Evolutionary conservation across 1,140 invertebrate genomes (phyloP).

Genomic region (Helicoverpa armigera): DNA sequence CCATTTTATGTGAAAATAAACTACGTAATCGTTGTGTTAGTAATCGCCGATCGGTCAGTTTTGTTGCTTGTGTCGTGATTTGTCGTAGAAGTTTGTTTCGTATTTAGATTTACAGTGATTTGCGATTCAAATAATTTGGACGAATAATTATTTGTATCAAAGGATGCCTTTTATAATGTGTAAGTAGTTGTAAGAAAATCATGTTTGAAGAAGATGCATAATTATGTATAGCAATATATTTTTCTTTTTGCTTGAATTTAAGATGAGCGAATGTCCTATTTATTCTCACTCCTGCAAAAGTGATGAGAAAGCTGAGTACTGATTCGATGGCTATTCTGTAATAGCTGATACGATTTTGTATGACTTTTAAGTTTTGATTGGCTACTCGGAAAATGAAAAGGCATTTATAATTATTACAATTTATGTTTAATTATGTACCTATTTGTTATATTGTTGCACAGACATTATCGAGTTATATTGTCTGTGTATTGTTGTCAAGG

Average conservation of each 20-base stretch:
- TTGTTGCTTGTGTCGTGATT: conserved; percentile 79
- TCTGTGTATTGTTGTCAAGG: conserved; percentile 60
- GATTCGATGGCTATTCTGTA: conserved; percentile 47
- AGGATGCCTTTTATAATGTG: conserved; percentile 83
- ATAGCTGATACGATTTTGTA: conserved; percentile 47
- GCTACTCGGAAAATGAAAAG: conserved; percentile 62
- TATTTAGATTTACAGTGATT: conserved; percentile 68
- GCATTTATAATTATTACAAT: conserved; percentile 68
- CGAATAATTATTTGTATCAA: conserved; percentile 75
- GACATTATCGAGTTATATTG: conserved; percentile 1
- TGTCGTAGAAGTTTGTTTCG: conserved; percentile 70
- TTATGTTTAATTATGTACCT: conserved; percentile 62
- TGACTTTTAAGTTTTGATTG: conserved; percentile 57
- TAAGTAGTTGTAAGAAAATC: conserved; percentile 82
- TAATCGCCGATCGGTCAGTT: conserved; percentile 70
- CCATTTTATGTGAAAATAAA: conserved; percentile 62
- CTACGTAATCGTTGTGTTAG: conserved; percentile 60
- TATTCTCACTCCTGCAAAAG: conserved; percentile 51
- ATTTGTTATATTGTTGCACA: conserved; percentile 60
- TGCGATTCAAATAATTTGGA: conserved; percentile 73
- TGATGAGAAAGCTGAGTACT: conserved; percentile 51
- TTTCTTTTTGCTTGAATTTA: conserved; percentile 55
- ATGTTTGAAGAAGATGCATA: conserved; percentile 69
- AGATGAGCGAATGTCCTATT: conserved; percentile 55
- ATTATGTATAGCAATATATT: conserved; percentile 77